Conservation (phyloP, 2,113 vertebrate genomes). For the Fukomys damarensis region DNA sequence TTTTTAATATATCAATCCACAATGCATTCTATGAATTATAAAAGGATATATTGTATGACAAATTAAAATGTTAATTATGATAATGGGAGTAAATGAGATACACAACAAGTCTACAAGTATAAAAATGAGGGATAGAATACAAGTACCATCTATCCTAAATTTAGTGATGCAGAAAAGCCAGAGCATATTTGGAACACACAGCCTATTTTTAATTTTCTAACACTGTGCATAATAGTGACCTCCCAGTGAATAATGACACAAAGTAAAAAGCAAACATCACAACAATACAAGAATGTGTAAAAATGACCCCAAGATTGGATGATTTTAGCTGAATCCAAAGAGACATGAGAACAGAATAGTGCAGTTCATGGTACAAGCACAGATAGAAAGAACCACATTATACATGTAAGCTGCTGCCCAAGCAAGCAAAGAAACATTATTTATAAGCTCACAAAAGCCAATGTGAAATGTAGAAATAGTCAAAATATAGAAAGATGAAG, state of each 20-base stretch:
- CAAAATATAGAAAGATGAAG: not conserved
- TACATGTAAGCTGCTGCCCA: not conserved
- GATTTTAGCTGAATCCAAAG: not conserved
- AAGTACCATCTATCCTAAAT: not conserved
- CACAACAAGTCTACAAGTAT: not conserved
- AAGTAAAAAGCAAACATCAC: constrained; percentile 22
- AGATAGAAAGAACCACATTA: not conserved
- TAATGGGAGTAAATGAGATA: not conserved
- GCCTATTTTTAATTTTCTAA: constrained; percentile 34
- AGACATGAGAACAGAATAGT: constrained; percentile 3
- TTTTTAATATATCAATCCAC: not conserved
- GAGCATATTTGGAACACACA: not conserved
- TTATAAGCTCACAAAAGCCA: not conserved
- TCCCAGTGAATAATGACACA: not conserved
- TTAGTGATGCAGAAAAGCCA: not conserved
- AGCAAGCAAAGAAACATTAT: not conserved
- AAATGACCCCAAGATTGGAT: not conserved
- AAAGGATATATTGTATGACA: not conserved
- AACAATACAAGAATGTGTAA: not conserved
- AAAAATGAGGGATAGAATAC: not conserved
- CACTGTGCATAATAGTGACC: not conserved
- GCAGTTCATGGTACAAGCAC: not conserved
- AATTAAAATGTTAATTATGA: not conserved
- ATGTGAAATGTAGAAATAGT: not conserved
- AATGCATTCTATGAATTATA: not conserved